Base-by-base conservation (phyloP, 2,113 vertebrate genomes). In the Chinchilla lanigera region DNA sequence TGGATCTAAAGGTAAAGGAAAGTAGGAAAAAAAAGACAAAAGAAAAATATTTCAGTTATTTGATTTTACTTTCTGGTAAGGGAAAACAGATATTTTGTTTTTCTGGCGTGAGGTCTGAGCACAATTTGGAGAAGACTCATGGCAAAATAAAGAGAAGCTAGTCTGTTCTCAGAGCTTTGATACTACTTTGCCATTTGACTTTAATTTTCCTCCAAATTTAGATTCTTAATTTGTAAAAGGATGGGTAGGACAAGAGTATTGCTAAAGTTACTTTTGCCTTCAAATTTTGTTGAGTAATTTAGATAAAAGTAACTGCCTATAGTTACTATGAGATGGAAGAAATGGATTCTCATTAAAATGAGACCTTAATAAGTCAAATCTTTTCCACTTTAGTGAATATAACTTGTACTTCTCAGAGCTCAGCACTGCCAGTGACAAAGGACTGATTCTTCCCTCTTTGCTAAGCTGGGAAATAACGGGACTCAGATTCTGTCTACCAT, bases 21-120 rank as follows among this genome's bases (percentile, higher is more conserved):
- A 65, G 9, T 61, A 41, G 67, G n/a, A 30, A 2, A 87, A 52
- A 54, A 3, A n/a, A 8, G 30, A 19, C 33, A 65, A 41, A 16
- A 6, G 12, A 41, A 89, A 88, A 75, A 17, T 50, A 67, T 75
- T 86, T 71, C 56, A 47, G 30, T 35, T 47, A 26, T 44, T 16
- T 93, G 4, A 38, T 96, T 77, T 77, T 81, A 38, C 84, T 92
- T 69, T 58, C 24, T 92, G 20, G 16, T 84, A 30, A 75, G 38
- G 4, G 35, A 85, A 93, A 52, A 9, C 2, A 88, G 84, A 80
- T 24, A 69, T n/a, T 80, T 20, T 67, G 13, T 22, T 73, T n/a
- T 0, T 1, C 20, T 65, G 33, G 2, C 28, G 3, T 60, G 22
- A 24, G n/a, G 5, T 24, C 7, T 1, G 1, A 56, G 28, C 38